Conservation (phyloP, 2,113 vertebrate genomes). For the Sylvia atricapilla region DNA sequence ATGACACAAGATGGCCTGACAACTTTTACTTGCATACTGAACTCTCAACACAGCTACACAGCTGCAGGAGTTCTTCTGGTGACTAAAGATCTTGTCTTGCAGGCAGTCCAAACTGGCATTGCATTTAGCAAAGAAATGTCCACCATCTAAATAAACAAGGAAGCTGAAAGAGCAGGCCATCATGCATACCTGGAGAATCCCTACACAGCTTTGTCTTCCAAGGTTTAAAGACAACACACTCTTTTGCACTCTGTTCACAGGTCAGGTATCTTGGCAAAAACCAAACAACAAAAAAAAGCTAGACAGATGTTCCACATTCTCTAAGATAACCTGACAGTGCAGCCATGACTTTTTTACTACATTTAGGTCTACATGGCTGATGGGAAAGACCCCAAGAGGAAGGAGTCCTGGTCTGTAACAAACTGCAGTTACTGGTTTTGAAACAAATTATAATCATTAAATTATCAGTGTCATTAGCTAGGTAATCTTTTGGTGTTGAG, state of each 20-base stretch:
- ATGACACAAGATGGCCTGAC: neutral
- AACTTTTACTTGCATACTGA: neutral
- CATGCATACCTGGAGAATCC: neutral
- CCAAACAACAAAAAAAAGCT: neutral
- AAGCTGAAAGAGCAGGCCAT: neutral
- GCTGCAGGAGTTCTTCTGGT: neutral
- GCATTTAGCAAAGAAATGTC: neutral
- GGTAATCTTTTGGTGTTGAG: neutral
- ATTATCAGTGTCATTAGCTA: neutral
- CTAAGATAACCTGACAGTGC: neutral
- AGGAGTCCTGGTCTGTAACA: neutral
- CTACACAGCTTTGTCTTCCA: neutral
- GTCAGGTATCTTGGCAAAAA: neutral
- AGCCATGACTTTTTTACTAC: neutral
- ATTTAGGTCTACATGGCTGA: neutral
- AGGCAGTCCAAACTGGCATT: neutral
- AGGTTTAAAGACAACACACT: neutral
- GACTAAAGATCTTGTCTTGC: neutral
- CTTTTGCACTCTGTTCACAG: neutral
- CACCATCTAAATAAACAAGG: neutral
- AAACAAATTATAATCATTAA: neutral
- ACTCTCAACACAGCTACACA: neutral
- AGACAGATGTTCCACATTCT: neutral
- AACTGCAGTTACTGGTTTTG: neutral
- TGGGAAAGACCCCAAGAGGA: neutral